A percentile compares a stretch with the other conserved stretches of the same genome.
Conservation (phyloP, 2,113 vertebrate species). For the Mellivora capensis region DNA sequence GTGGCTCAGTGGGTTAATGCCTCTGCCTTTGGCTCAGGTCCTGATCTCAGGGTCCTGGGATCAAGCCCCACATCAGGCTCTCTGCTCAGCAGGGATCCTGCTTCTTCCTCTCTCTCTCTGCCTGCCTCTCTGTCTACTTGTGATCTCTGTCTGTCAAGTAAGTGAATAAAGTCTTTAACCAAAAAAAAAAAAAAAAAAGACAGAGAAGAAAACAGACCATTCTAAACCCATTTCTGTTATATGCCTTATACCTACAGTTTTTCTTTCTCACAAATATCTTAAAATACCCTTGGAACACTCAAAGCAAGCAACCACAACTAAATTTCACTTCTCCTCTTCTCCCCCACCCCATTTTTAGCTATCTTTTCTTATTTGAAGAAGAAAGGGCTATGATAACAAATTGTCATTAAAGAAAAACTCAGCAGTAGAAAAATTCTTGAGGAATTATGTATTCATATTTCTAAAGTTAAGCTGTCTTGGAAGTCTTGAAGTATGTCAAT, state of each 20-base stretch:
- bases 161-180: too few relatives aligned
- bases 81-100: too few relatives aligned
- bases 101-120: too few relatives aligned
- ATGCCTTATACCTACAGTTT: background rate
- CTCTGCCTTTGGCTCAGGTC: too few relatives aligned
- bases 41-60: too few relatives aligned
- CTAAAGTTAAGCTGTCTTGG: conserved; percentile 47
- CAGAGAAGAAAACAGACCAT: conserved; percentile 14
- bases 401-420: conserved; percentile 67
- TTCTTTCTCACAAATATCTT: conserved; percentile 35
- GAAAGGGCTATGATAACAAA: conserved; percentile 49
- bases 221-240: conserved; percentile 14
- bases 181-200: too few relatives aligned
- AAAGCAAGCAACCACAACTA: conserved; percentile 50
- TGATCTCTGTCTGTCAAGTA: too few relatives aligned
- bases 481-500: conserved; percentile 46
- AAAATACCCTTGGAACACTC: background rate
- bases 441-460: conserved; percentile 65
- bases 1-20: too few relatives aligned
- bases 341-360: conserved; percentile 31
- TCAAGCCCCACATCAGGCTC: too few relatives aligned
- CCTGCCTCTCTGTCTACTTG: too few relatives aligned
- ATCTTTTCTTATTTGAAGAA: conserved; percentile 57
- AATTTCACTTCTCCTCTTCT: conserved; percentile 5
- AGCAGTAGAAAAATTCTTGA: conserved; percentile 55